These are phyloP conservation scores for Megastigmus dorsalis DNA, from an alignment of 2,888 invertebrate genomes.

Conservation along the genomic window DNA sequence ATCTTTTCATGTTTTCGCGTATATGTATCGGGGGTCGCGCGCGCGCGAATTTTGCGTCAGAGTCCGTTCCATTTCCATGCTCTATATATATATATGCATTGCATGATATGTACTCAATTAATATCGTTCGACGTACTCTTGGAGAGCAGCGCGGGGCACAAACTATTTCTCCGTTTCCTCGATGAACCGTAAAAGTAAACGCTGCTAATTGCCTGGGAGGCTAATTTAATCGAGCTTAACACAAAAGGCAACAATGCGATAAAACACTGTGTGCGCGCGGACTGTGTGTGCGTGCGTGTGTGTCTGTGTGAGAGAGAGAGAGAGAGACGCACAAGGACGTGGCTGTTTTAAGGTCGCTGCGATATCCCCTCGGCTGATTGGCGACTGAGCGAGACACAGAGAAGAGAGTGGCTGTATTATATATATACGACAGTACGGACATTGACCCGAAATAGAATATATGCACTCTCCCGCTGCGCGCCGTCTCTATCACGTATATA, in stretches of 20 bases:
- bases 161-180: neutral
- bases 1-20: too few species aligned
- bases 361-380: constrained; percentile 23
- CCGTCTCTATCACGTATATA: neutral
- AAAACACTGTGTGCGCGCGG: neutral
- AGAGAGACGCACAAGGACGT: constrained; percentile 21
- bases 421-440: constrained; percentile 57
- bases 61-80: too few species aligned
- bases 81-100: too few species aligned
- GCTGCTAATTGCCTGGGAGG: neutral
- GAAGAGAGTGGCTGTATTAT: too few species aligned
- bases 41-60: too few species aligned
- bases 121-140: too few species aligned
- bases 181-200: neutral
- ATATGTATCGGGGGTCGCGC: too few species aligned
- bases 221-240: neutral
- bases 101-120: too few species aligned
- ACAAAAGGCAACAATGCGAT: neutral
- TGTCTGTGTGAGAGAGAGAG: neutral
- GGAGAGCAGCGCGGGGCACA: neutral
- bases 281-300: neutral
- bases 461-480: constrained; percentile 29
- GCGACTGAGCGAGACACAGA: constrained; percentile 32
- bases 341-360: constrained; percentile 21
- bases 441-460: constrained; percentile 66